A percentile compares a stretch with the other conserved stretches of the same genome.
phyloP scores from a whole-genome alignment of 2,113 vertebrate genomes.

The Saguinus midas region DNA sequence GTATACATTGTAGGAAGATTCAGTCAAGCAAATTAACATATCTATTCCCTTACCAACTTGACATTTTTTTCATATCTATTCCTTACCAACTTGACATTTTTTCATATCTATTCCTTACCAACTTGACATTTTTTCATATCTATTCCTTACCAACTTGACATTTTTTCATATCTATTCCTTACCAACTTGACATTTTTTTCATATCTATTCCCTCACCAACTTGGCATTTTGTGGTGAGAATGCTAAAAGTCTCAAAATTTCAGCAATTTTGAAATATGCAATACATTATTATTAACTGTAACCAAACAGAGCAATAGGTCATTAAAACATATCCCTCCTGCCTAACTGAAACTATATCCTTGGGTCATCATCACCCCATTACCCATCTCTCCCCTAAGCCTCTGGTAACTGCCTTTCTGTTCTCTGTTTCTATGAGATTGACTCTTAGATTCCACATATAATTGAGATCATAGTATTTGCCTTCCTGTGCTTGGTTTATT shows the following conservation, averaged over 20 bases:
- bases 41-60: neutral
- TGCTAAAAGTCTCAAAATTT: neutral
- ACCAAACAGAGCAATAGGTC: neutral
- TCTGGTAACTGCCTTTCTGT: neutral
- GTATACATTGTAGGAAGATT: neutral
- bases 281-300: neutral
- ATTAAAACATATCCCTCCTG: neutral
- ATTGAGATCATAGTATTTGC: neutral
- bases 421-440: neutral
- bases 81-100: neutral
- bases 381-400: neutral
- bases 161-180: too few species aligned
- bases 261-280: neutral
- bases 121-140: too few species aligned
- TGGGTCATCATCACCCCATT: neutral
- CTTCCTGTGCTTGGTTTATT: neutral
- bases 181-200: neutral
- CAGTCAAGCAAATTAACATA: neutral
- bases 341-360: neutral
- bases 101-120: too few species aligned
- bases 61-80: neutral
- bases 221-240: neutral
- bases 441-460: neutral
- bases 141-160: too few species aligned
- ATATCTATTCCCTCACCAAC: neutral